phyloP scores from a whole-genome alignment of 2,113 vertebrate species.

The Megaceryle torquata region DNA sequence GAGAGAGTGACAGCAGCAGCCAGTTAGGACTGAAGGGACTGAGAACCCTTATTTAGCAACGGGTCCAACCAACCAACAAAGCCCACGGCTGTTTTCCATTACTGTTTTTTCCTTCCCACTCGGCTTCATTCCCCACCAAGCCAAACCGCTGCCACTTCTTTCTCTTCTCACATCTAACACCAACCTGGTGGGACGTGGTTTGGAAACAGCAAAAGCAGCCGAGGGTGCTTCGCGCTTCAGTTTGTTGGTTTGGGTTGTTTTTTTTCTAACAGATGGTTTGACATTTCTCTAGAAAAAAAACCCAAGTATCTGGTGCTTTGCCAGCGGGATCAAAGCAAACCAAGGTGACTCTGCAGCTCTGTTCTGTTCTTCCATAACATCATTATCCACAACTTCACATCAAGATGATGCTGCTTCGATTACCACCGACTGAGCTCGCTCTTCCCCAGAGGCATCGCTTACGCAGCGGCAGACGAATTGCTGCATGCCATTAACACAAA shows the following conservation, averaged over 20 bases:
- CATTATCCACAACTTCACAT: background rate
- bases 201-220: background rate
- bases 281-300: background rate
- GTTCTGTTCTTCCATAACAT: background rate
- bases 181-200: background rate
- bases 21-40: background rate
- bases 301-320: background rate
- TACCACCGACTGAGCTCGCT: background rate
- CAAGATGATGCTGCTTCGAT: background rate
- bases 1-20: background rate
- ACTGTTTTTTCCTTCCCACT: background rate
- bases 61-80: background rate
- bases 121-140: background rate
- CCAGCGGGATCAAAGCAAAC: constrained; percentile 12
- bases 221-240: background rate
- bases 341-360: constrained; percentile 4
- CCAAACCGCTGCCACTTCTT: background rate
- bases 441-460: background rate
- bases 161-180: background rate
- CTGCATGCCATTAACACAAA: background rate
- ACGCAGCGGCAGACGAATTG: background rate
- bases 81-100: background rate
- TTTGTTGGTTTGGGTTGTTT: background rate
- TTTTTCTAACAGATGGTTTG: background rate
- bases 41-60: background rate